Percentiles rank a stretch among this genome's conserved stretches.
These are phyloP conservation scores for Tipula vernalis DNA, from an alignment of 2,888 invertebrate genomes.

Conservation along the genomic window DNA sequence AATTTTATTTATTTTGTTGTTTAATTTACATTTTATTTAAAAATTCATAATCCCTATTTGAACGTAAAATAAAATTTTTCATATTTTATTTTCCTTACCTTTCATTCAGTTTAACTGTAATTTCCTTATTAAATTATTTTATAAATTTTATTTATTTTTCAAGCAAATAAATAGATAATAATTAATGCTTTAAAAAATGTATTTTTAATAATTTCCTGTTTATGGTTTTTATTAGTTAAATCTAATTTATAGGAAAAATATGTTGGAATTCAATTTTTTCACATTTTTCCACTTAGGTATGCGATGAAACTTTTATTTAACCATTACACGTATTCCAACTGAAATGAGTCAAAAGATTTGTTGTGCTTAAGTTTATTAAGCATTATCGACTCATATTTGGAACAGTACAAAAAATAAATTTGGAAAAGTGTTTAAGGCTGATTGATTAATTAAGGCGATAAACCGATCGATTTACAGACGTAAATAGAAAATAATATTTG, in stretches of 20 bases:
- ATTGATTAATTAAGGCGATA: not conserved
- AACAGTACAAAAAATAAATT: not conserved
- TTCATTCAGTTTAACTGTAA: not conserved
- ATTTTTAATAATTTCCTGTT: slow-evolving; percentile 4
- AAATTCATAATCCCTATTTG: not conserved
- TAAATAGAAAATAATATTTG: not conserved
- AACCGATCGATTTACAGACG: not conserved
- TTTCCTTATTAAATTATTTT: not conserved
- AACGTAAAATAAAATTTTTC: not conserved
- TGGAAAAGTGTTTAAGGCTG: not conserved
- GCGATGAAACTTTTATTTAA: not conserved
- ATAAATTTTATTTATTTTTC: not conserved
- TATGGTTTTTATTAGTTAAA: not conserved
- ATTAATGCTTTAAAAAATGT: not conserved
- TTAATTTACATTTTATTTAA: not conserved
- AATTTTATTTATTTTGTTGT: not conserved
- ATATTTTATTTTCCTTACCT: not conserved
- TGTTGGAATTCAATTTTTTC: not conserved
- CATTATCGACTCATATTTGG: not conserved
- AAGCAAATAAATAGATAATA: not conserved
- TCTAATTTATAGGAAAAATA: not conserved
- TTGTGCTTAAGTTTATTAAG: not conserved
- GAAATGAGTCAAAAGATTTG: no score
- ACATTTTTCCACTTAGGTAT: not conserved
- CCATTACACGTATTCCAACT: not conserved